phyloP scores from a whole-genome alignment of 1,140 invertebrate species.

The Drosophila willistoni region DNA sequence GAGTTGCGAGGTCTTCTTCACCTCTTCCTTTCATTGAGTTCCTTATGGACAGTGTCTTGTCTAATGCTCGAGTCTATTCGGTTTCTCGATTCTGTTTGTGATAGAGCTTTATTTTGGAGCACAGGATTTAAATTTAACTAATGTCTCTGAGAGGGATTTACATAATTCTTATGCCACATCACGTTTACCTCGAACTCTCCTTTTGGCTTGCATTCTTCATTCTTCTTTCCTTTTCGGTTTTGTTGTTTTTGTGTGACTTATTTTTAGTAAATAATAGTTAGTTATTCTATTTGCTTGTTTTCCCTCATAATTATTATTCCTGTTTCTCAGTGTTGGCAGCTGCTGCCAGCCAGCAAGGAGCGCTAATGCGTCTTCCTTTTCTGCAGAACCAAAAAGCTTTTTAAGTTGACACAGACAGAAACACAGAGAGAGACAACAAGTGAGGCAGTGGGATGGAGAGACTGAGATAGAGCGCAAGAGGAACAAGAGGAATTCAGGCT shows the following conservation, averaged over 20 bases:
- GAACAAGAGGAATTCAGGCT: slow-evolving; percentile 32
- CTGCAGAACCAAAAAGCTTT: slow-evolving; percentile 3
- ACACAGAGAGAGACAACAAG: not conserved
- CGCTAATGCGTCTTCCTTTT: slow-evolving; percentile 42
- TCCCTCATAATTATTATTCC: slow-evolving; percentile 66
- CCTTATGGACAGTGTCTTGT: too few species aligned
- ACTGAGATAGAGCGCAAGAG: not conserved
- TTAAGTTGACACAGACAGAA: not conserved
- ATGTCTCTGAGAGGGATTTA: not conserved
- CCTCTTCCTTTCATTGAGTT: too few species aligned
- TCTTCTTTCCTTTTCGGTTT: slow-evolving; percentile 8
- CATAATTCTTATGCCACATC: slow-evolving; percentile 6
- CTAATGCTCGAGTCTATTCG: not conserved
- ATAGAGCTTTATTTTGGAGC: not conserved
- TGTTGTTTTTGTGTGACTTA: slow-evolving; percentile 42
- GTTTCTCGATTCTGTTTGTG: not conserved
- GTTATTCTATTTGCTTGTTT: slow-evolving; percentile 48
- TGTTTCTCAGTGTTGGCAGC: slow-evolving; percentile 48
- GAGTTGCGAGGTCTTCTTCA: too few species aligned
- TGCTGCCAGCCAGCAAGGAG: slow-evolving; percentile 43
- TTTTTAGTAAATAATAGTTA: slow-evolving; percentile 69
- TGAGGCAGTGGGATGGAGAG: slow-evolving; percentile 3
- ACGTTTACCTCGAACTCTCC: not conserved
- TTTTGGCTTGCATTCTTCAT: not conserved
- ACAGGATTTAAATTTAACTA: not conserved